Conservation (phyloP, 2,797 vertebrate genomes). For the Intellagama lesueurii region DNA sequence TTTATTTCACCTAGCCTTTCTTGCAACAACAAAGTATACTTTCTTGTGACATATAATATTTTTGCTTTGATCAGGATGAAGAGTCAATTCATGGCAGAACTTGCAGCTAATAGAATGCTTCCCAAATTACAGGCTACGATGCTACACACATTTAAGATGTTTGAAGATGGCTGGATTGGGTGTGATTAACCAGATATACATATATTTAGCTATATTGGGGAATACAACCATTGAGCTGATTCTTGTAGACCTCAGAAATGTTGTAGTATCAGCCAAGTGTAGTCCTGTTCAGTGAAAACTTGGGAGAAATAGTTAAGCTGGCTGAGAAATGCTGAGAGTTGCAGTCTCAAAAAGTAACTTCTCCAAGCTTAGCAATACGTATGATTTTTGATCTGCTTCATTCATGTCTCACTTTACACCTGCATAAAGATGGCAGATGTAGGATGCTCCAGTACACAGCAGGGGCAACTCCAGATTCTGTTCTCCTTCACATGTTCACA, state of each 20-base stretch:
- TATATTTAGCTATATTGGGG: not conserved
- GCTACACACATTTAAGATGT: not conserved
- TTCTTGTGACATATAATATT: not conserved
- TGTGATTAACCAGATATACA: not conserved
- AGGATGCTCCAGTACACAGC: not conserved
- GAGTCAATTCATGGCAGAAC: not conserved
- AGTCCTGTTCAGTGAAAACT: not conserved
- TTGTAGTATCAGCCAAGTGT: not conserved
- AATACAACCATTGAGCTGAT: not conserved
- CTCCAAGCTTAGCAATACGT: no score
- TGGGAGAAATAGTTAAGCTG: not conserved
- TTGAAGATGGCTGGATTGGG: not conserved
- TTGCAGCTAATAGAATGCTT: not conserved
- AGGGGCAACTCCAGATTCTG: not conserved
- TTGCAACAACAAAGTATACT: constrained; percentile 17
- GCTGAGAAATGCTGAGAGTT: no score
- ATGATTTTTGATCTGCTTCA: no score
- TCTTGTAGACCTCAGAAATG: no score
- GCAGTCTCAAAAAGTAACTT: no score
- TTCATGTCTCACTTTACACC: no score
- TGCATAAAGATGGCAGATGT: no score
- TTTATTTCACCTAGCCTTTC: constrained; percentile 12
- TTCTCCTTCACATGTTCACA: not conserved
- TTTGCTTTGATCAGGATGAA: constrained; percentile 31
- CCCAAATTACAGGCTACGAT: not conserved